Evolutionary conservation across 2,888 invertebrate genomes (phyloP).

Genomic region (Sinodicranocentrus sp.): DNA sequence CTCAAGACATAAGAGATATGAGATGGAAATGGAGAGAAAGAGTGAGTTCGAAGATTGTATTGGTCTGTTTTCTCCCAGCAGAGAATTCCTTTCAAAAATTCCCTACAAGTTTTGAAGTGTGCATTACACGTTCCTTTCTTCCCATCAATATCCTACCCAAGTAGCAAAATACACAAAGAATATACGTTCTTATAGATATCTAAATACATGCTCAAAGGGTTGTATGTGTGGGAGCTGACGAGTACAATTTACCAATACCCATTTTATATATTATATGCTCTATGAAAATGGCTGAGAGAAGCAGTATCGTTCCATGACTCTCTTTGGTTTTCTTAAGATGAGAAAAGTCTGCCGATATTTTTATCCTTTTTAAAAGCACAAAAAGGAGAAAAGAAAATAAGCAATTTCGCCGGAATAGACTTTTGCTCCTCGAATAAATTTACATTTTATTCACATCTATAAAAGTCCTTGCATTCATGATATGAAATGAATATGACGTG

Average conservation of each 20-base stretch:
- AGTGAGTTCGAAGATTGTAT: conserved; percentile 9
- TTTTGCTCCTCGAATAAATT: conserved; percentile 5
- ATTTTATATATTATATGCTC: neutral
- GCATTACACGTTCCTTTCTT: conserved; percentile 19
- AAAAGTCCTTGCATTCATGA: neutral
- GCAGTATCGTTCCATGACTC: neutral
- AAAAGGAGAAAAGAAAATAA: conserved; percentile 3
- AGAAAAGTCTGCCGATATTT: neutral
- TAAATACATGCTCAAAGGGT: too few species aligned
- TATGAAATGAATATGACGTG: conserved; percentile 22
- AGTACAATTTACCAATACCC: conserved; percentile 6
- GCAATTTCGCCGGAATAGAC: neutral
- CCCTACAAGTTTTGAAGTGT: conserved; percentile 24
- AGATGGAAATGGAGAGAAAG: too few species aligned
- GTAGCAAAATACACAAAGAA: too few species aligned
- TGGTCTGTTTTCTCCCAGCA: conserved; percentile 7
- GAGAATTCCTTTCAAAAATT: conserved; percentile 16
- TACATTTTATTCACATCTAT: conserved; percentile 16
- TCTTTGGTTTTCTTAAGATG: too few species aligned
- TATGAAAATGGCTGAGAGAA: neutral
- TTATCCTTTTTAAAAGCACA: neutral
- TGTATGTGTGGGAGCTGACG: too few species aligned
- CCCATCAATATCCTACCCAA: conserved; percentile 10
- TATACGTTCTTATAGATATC: too few species aligned
- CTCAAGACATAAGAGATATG: neutral